Evolutionary conservation across 2,113 vertebrate genomes (phyloP), one percentile per base, ranked within the genome.

Genomic region (Morone saxatilis): DNA sequence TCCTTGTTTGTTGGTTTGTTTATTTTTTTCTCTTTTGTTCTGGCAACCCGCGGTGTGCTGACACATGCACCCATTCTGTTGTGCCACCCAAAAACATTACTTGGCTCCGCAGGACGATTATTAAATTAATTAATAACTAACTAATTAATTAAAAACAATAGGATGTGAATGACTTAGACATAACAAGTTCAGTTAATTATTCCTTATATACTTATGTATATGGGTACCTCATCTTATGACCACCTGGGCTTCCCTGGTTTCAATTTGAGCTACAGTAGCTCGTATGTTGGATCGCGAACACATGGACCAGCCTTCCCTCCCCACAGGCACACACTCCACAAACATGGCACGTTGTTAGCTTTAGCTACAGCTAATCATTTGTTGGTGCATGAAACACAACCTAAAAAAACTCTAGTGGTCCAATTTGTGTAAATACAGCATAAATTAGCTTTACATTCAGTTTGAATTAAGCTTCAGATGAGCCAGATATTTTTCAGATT

Each of bases 21-120:
- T 31, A 31, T 1, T 50, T 14, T 50, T 50, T 5, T 16, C 45
- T 47, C 45, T 78, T 87, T 87, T 76, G 56, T 77, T 86, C 76
- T 84, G 57, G 75, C 67, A 80, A 59, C 76, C 71, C 5, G 25
- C 59, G 13, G 75, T 71, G 86, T 61, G 59, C 80, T 81, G 75
- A 89, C 78, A 88, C 69, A 88, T 84, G 72, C 70, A 71, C 20
- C 40, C 57, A 43, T 79, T 86, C 75, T 80, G 72, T 67, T 83
- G 50, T 77, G 47, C 65, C 73, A 71, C 51, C 72, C 76, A 79
- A 71, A 74, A 79, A 79, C 71, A 85, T 43, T 71, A 45, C 38
- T 76, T 59, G 57, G 36, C 74, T 53, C 78, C 53, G 51, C 54
- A 74, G 51, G 71, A 51, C 48, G 70, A 67, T 80, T 81, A 74